Evolutionary conservation across 1,140 invertebrate genomes (phyloP).

Genomic region (Megalonaias nervosa): DNA sequence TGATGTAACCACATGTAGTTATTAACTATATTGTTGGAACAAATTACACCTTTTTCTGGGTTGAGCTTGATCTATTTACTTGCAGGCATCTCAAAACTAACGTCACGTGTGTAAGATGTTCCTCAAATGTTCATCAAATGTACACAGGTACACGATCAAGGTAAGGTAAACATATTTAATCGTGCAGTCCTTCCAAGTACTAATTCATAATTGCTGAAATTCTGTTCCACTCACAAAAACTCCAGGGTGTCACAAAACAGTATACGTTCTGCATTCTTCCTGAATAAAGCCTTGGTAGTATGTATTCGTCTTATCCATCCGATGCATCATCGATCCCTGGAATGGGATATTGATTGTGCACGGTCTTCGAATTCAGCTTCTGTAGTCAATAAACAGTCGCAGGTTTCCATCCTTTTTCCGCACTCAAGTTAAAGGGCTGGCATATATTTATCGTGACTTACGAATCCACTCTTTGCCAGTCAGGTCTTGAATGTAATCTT

Average conservation of each 20-base stretch:
- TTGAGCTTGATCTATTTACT: constrained; percentile 44
- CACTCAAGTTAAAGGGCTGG: constrained; percentile 35
- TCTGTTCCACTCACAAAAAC: constrained; percentile 36
- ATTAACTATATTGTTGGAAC: constrained; percentile 24
- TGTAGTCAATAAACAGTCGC: constrained; percentile 45
- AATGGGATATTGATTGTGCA: constrained; percentile 16
- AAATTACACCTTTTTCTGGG: constrained; percentile 31
- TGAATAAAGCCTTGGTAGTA: constrained; percentile 32
- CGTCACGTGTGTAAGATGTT: constrained; percentile 48
- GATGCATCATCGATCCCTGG: constrained; percentile 29
- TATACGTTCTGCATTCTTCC: constrained; percentile 29
- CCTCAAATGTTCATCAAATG: constrained; percentile 19
- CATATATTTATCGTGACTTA: constrained; percentile 22
- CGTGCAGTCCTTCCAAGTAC: constrained; percentile 16
- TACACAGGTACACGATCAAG: constrained; percentile 39
- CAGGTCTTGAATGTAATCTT: constrained; percentile 12
- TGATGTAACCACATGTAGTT: constrained; percentile 38
- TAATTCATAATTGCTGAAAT: constrained; percentile 46
- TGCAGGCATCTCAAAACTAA: constrained; percentile 64
- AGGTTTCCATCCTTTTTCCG: constrained; percentile 35
- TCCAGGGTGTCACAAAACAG: constrained; percentile 37
- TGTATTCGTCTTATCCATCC: constrained; percentile 20
- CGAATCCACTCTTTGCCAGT: not conserved
- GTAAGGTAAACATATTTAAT: constrained; percentile 34
- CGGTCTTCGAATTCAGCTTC: constrained; percentile 29